Evolutionary conservation across 2,888 invertebrate genomes (phyloP).

Genomic region (Dyspetes luteomarginatus): DNA sequence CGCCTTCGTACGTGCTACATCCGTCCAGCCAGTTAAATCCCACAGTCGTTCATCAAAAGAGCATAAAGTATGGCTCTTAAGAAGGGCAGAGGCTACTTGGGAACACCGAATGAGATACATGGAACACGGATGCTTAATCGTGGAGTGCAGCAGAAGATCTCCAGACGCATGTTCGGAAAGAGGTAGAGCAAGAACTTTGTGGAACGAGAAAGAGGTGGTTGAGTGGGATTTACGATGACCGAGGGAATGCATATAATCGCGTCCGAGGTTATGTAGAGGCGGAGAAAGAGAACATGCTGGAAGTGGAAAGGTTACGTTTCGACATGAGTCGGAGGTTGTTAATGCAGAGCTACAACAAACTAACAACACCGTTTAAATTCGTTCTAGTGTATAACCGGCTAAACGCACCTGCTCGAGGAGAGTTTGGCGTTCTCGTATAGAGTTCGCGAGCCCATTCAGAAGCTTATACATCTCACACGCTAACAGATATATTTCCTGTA

Average conservation of each 20-base stretch:
- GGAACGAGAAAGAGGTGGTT: slow-evolving; percentile 46
- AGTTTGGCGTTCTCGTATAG: slow-evolving; percentile 38
- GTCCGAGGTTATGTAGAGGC: slow-evolving; percentile 9
- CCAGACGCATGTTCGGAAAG: slow-evolving; percentile 26
- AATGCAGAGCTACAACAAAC: slow-evolving; percentile 64
- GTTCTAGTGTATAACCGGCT: slow-evolving; percentile 63
- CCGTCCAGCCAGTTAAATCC: slow-evolving; percentile 19
- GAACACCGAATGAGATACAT: slow-evolving; percentile 35
- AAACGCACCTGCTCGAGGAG: slow-evolving; percentile 61
- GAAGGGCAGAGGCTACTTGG: slow-evolving; percentile 21
- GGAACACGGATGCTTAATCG: slow-evolving; percentile 36
- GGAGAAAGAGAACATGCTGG: slow-evolving; percentile 11
- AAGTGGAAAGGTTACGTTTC: slow-evolving; percentile 22
- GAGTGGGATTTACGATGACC: slow-evolving; percentile 67
- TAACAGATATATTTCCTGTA: too few relatives aligned
- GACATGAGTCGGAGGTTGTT: slow-evolving; percentile 54
- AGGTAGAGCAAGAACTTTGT: slow-evolving; percentile 14
- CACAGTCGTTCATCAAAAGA: slow-evolving; percentile 36
- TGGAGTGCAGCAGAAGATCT: slow-evolving; percentile 22
- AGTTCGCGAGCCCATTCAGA: slow-evolving; percentile 57
- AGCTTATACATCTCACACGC: slow-evolving; percentile 14
- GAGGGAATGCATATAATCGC: slow-evolving; percentile 52
- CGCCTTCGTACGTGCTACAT: too few relatives aligned
- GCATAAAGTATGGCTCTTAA: slow-evolving; percentile 14
- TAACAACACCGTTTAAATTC: slow-evolving; percentile 71